These are phyloP conservation scores for Strigamia transsilvanica DNA, from an alignment of 2,888 invertebrate genomes.

Conservation along the genomic window DNA sequence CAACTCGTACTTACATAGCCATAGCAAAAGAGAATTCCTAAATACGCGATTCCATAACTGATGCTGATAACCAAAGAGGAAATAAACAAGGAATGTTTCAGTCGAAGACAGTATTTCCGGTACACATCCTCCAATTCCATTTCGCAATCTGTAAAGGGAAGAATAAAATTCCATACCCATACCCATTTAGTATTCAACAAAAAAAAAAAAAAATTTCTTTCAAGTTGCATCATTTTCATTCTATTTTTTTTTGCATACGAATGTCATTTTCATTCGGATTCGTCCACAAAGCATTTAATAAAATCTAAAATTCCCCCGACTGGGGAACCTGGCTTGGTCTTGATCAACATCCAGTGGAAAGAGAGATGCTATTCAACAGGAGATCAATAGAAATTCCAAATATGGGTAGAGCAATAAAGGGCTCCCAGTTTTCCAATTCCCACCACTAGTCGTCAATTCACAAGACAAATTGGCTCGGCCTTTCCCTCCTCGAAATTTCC, in stretches of 20 bases:
- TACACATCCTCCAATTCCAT: conserved; percentile 55
- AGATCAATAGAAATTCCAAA: conserved; percentile 40
- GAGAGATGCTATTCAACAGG: conserved; percentile 24
- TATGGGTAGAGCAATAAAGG: conserved; percentile 27
- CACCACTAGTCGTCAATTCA: conserved; percentile 23
- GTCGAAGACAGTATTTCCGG: conserved; percentile 54
- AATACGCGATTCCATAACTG: conserved; percentile 52
- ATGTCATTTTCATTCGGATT: conserved; percentile 1
- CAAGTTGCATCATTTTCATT: conserved; percentile 31
- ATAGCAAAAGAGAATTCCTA: conserved; percentile 52
- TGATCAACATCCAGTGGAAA: conserved; percentile 37
- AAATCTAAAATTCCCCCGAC: conserved; percentile 22
- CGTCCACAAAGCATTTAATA: conserved; percentile 24
- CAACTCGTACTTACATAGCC: conserved; percentile 53
- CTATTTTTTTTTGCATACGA: not conserved
- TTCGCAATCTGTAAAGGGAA: not conserved
- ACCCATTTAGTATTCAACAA: not conserved
- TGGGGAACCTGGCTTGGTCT: conserved; percentile 12
- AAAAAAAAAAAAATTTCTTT: not conserved
- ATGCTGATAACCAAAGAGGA: conserved; percentile 53
- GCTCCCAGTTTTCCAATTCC: conserved; percentile 22
- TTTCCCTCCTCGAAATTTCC: not conserved
- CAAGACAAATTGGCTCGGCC: conserved; percentile 13
- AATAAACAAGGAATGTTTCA: conserved; percentile 54
- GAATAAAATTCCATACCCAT: not conserved